Conservation (phyloP, 2,797 vertebrate genomes). For the Gymnodraco acuticeps region DNA sequence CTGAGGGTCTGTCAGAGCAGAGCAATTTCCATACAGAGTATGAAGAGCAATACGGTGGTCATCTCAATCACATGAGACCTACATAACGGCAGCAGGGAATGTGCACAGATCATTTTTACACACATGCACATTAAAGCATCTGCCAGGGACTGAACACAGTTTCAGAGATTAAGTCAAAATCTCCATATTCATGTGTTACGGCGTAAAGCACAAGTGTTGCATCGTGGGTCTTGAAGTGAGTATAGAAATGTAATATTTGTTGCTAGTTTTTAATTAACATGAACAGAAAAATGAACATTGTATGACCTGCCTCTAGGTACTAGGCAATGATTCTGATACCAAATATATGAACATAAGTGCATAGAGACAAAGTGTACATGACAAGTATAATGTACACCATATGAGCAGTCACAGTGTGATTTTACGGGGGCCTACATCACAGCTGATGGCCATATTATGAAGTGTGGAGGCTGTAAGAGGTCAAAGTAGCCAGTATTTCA, state of each 20-base stretch:
- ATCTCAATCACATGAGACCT: conserved; percentile 13
- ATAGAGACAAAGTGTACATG: not conserved
- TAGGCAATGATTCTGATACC: not conserved
- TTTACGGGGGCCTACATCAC: too few species aligned
- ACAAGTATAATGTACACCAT: not conserved
- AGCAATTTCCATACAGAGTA: conserved; percentile 34
- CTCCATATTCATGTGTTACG: not conserved
- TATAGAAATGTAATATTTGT: not conserved
- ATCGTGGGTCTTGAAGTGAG: not conserved
- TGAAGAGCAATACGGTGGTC: not conserved
- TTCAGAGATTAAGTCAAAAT: not conserved
- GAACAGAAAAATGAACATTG: not conserved
- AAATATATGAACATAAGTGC: not conserved
- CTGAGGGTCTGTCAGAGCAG: conserved; percentile 17
- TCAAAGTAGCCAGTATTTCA: not conserved
- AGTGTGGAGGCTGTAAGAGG: not conserved
- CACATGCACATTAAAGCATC: not conserved
- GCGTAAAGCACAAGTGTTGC: not conserved
- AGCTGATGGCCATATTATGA: not conserved
- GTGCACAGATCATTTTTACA: conserved; percentile 4
- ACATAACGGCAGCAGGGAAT: not conserved
- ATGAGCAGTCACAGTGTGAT: not conserved
- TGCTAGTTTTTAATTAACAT: conserved; percentile 9
- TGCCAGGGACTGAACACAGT: conserved; percentile 13
- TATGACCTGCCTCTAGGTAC: not conserved